Conservation (phyloP, 1,140 invertebrate species). For the Bombus confusus region DNA sequence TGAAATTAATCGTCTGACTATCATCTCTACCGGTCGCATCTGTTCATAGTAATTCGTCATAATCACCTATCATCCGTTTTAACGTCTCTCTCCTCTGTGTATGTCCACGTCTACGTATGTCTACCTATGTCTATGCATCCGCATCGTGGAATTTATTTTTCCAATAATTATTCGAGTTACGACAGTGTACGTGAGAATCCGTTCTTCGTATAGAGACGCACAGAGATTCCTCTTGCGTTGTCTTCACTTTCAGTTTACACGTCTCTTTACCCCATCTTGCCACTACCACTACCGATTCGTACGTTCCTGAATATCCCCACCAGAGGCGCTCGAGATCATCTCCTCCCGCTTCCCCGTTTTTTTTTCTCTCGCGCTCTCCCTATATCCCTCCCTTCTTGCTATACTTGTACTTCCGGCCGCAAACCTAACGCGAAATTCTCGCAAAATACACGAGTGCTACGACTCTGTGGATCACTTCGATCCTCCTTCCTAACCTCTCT, state of each 20-base stretch:
- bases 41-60: neutral
- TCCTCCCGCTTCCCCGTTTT: constrained; percentile 70
- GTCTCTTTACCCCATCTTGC: constrained; percentile 51
- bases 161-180: constrained; percentile 51
- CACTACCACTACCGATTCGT: constrained; percentile 51
- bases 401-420: constrained; percentile 78
- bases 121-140: too few relatives aligned
- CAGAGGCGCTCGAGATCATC: constrained; percentile 26
- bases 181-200: constrained; percentile 56
- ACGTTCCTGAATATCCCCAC: constrained; percentile 71
- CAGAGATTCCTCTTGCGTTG: constrained; percentile 36
- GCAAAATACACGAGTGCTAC: constrained; percentile 70
- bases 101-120: too few relatives aligned
- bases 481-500: neutral
- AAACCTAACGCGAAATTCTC: constrained; percentile 72
- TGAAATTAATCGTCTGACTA: neutral
- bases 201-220: constrained; percentile 38
- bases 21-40: neutral
- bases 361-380: constrained; percentile 64
- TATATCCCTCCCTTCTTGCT: constrained; percentile 69
- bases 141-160: constrained; percentile 25
- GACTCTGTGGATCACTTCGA: constrained; percentile 22
- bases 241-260: constrained; percentile 52
- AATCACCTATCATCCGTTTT: neutral
- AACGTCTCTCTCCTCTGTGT: neutral